Conservation (phyloP, 2,888 invertebrate species). For the Mesopsocus fuscifrons region DNA sequence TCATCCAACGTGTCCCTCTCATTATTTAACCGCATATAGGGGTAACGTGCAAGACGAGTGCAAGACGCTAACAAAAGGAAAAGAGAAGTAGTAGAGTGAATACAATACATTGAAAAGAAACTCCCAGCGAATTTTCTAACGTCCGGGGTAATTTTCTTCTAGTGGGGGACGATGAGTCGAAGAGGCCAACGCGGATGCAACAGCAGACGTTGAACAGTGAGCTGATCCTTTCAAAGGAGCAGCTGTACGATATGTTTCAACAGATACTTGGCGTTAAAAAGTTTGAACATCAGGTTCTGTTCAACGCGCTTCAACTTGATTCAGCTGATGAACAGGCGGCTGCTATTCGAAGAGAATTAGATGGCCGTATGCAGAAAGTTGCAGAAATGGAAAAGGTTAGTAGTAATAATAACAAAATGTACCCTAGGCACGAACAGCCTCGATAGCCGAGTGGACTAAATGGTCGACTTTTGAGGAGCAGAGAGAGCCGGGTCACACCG, state of each 20-base stretch:
- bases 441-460: no score
- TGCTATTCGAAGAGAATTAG: slow-evolving; percentile 93
- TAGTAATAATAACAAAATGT: no score
- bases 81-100: background rate
- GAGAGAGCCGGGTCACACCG: no score
- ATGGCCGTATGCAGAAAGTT: slow-evolving; percentile 91
- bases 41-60: no score
- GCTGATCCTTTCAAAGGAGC: slow-evolving; percentile 92
- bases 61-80: no score
- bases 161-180: slow-evolving; percentile 71
- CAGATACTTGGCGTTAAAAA: slow-evolving; percentile 97
- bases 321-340: slow-evolving; percentile 99
- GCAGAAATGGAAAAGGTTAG: slow-evolving; percentile 91
- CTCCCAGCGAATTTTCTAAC: background rate
- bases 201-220: slow-evolving; percentile 83
- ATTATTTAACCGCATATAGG: no score
- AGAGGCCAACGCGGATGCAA: slow-evolving; percentile 70
- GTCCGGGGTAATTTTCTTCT: slow-evolving; percentile 13
- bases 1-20: no score
- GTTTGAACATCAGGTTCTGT: slow-evolving; percentile 97
- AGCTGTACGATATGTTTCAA: slow-evolving; percentile 99
- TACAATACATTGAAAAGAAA: background rate
- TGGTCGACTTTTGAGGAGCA: no score
- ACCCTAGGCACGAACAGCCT: no score
- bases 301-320: slow-evolving; percentile 95